These are phyloP conservation scores for Yponomeuta sedellus DNA, from an alignment of 2,888 invertebrate genomes.

Conservation along the genomic window DNA sequence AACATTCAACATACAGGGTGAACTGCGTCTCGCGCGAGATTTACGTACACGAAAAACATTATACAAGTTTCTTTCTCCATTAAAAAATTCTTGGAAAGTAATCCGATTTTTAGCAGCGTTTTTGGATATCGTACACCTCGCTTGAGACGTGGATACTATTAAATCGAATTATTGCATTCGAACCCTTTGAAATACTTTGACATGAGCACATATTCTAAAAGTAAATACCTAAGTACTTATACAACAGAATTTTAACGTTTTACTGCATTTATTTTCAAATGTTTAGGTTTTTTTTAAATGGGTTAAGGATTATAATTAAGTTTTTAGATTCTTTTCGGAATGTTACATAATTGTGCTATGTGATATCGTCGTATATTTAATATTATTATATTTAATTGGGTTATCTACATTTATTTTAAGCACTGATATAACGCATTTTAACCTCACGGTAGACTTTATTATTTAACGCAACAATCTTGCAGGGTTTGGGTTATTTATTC, in stretches of 20 bases:
- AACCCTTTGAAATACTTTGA: not conserved
- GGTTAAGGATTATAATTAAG: slow-evolving; percentile 45
- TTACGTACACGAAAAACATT: no score
- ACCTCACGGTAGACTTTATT: slow-evolving; percentile 35
- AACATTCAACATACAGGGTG: no score
- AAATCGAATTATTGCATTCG: not conserved
- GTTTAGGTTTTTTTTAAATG: slow-evolving; percentile 37
- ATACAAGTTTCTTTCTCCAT: no score
- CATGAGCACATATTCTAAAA: not conserved
- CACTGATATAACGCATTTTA: slow-evolving; percentile 36
- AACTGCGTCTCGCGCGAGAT: no score
- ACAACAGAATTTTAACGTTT: slow-evolving; percentile 10
- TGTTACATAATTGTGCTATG: slow-evolving; percentile 65
- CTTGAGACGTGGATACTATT: slow-evolving; percentile 16
- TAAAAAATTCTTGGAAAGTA: no score
- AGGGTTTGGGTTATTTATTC: slow-evolving; percentile 29
- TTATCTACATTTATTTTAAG: slow-evolving; percentile 28
- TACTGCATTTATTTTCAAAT: slow-evolving; percentile 62
- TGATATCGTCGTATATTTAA: slow-evolving; percentile 62
- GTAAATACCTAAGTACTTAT: not conserved
- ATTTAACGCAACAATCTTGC: slow-evolving; percentile 27
- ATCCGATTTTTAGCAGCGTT: no score
- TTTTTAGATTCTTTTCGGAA: slow-evolving; percentile 54
- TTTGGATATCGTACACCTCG: no score
- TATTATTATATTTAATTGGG: slow-evolving; percentile 12